phyloP scores from a whole-genome alignment of 2,888 invertebrate genomes.

The Eumerus sabulonum region DNA sequence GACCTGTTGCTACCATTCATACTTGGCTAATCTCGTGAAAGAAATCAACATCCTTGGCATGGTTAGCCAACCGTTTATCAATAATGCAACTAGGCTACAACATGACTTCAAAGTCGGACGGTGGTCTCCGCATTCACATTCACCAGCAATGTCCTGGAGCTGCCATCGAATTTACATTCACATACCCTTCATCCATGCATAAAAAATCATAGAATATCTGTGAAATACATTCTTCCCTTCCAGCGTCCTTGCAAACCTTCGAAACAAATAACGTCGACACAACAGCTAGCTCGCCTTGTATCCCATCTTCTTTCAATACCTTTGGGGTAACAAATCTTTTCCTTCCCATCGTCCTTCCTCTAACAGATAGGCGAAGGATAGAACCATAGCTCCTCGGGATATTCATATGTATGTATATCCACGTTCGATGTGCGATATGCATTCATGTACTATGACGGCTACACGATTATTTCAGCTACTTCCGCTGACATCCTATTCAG shows the following conservation, averaged over 20 bases:
- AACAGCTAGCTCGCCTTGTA: slow-evolving; percentile 13
- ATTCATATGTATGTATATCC: background rate
- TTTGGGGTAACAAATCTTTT: slow-evolving; percentile 33
- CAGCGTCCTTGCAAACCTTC: slow-evolving; percentile 21
- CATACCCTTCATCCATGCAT: background rate
- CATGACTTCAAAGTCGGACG: slow-evolving; percentile 27
- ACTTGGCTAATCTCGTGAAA: slow-evolving; percentile 14
- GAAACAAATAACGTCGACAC: slow-evolving; percentile 1
- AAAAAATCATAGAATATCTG: slow-evolving; percentile 18
- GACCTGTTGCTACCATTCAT: slow-evolving; percentile 12
- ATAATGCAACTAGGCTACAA: slow-evolving; percentile 26
- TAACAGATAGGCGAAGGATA: background rate
- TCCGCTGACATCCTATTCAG: background rate
- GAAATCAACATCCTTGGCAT: slow-evolving; percentile 26
- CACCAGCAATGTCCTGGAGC: background rate
- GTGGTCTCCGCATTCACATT: slow-evolving; percentile 6
- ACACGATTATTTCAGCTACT: background rate
- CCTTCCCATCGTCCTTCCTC: slow-evolving; percentile 8
- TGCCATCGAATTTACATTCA: slow-evolving; percentile 24
- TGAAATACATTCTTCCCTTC: background rate
- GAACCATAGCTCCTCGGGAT: slow-evolving; percentile 26
- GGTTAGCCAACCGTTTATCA: slow-evolving; percentile 19
- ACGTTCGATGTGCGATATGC: background rate
- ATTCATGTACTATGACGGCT: background rate
- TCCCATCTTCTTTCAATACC: slow-evolving; percentile 40